Evolutionary conservation across 2,113 vertebrate species (phyloP), one percentile per base, ranked within the genome.

Genomic region (Arvicanthis niloticus): DNA sequence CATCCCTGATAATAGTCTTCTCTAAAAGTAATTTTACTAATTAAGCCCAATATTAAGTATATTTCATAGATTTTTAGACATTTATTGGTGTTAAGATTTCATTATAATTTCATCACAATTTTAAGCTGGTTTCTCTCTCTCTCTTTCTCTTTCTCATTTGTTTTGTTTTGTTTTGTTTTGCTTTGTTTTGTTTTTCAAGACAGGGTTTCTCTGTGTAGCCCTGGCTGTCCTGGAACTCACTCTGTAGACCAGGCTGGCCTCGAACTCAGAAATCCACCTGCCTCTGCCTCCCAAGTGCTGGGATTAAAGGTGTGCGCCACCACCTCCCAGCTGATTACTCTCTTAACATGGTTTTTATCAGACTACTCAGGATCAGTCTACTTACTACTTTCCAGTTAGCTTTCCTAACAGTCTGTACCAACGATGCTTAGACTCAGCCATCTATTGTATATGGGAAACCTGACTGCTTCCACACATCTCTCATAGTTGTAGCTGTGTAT

Each of bases 1-100:
- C 29, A 82, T 21, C n/a, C 11, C 77, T 45, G 19, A 21, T 53
- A 2, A 87, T 13, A 82, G 37, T 62, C 42, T 91, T 89, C 73
- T 73, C 40, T 91, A 53, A 96, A 96, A 94, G 31, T 76, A 72
- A n/a, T 56, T 72, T 72, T 88, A 56, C 70, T 40, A 70, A 26
- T 67, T 68, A 34, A 87, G 62, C 60, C 8, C 40, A 85, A 31
- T 53, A 26, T 12, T 91, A 37, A 89, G 34, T 29, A 85, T 72
- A 58, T 78, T 77, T 88, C 77, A 37, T 24, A 82, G 60, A 78
- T 75, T 85, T 93, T 67, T 58, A 53, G 22, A 37, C 53, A 78
- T 76, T 89, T 89, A 70, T 6, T 93, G 12, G 29, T 70, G 84
- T 94, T 85, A 67, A 67, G 26, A 48, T 34, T 65, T 45, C 81